These are phyloP conservation scores for Tragelaphus scriptus DNA, from an alignment of 2,113 vertebrate species.

Conservation along the genomic window DNA sequence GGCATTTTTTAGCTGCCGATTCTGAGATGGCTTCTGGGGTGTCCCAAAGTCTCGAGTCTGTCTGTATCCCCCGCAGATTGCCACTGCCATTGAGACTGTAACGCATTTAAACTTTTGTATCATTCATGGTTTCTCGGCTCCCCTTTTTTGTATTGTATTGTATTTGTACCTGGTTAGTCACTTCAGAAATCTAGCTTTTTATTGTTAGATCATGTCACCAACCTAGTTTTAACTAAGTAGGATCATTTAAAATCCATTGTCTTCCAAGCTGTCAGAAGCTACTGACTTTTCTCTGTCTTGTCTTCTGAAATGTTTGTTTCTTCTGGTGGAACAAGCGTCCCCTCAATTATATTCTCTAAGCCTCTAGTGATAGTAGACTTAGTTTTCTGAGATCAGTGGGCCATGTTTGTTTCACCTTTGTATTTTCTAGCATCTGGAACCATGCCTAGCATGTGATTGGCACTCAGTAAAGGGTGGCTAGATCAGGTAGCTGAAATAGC, in stretches of 20 bases:
- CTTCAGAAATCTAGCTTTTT: background rate
- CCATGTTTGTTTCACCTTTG: background rate
- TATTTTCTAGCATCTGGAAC: background rate
- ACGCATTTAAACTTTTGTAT: background rate
- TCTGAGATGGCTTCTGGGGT: background rate
- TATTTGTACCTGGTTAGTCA: background rate
- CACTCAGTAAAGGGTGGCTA: background rate
- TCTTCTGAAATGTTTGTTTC: background rate
- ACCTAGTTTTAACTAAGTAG: background rate
- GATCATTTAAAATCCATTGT: background rate
- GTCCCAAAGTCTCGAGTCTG: background rate
- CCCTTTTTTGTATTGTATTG: background rate
- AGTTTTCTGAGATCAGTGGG: background rate
- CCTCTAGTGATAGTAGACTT: background rate
- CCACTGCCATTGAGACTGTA: background rate
- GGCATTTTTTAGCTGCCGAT: background rate
- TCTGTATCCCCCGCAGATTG: background rate
- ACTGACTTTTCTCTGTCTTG: background rate
- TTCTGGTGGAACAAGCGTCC: background rate
- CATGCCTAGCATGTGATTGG: background rate
- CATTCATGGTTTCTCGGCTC: background rate
- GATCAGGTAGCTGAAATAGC: background rate
- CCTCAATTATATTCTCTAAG: background rate
- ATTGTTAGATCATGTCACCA: background rate
- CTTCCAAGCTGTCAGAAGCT: background rate